A percentile compares a stretch with the other conserved stretches of the same genome.
Conservation (phyloP, 2,113 vertebrate species). For the Rhagologus leucostigma region DNA sequence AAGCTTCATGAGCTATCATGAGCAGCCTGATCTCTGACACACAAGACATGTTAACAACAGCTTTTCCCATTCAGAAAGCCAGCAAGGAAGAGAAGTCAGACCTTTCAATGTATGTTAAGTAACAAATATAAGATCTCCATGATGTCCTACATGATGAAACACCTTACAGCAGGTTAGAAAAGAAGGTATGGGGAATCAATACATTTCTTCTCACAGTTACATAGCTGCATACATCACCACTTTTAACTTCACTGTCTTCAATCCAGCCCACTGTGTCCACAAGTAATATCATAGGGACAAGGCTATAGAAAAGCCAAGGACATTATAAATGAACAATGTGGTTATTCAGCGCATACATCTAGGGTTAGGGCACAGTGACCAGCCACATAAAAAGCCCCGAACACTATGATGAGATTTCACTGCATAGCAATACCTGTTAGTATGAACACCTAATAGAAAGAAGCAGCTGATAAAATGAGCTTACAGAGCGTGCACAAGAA, state of each 20-base stretch:
- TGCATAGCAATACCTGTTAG: neutral
- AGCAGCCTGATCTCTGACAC: constrained; percentile 63
- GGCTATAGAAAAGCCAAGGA: constrained; percentile 60
- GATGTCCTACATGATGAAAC: constrained; percentile 59
- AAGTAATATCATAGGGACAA: constrained; percentile 40
- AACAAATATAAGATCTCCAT: constrained; percentile 64
- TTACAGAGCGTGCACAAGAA: neutral
- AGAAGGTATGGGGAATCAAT: constrained; percentile 53
- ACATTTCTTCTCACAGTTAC: constrained; percentile 58
- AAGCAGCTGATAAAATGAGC: neutral
- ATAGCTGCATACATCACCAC: constrained; percentile 63
- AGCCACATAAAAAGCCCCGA: constrained; percentile 9
- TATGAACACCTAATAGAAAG: neutral
- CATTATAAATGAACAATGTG: constrained; percentile 49
- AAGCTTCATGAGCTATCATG: constrained; percentile 49
- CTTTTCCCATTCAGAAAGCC: constrained; percentile 49
- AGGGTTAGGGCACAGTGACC: constrained; percentile 61
- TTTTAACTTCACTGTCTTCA: constrained; percentile 58
- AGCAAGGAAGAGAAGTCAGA: constrained; percentile 53
- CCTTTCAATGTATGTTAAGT: constrained; percentile 61
- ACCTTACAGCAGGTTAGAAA: constrained; percentile 57
- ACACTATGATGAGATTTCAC: neutral
- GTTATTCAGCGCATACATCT: constrained; percentile 39
- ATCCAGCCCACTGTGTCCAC: constrained; percentile 53
- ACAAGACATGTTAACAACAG: constrained; percentile 59